These are phyloP conservation scores for Euwallacea fornicatus DNA, from an alignment of 1,140 invertebrate genomes.

Conservation along the genomic window DNA sequence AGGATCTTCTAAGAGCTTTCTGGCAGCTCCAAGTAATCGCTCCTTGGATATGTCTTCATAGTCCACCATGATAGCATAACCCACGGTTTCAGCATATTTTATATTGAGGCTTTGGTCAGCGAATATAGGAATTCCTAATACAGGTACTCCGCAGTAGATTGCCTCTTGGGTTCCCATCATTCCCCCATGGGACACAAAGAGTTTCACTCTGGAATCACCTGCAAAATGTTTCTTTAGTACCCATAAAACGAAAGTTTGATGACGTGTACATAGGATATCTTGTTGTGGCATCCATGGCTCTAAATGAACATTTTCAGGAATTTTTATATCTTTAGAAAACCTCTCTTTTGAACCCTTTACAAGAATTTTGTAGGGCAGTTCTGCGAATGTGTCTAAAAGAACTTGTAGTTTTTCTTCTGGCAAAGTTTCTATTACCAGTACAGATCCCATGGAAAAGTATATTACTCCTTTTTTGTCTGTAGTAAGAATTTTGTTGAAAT, in stretches of 20 bases:
- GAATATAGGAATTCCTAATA: slow-evolving; percentile 60
- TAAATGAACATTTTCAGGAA: slow-evolving; percentile 63
- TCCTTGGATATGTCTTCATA: slow-evolving; percentile 49
- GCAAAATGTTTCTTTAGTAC: slow-evolving; percentile 13
- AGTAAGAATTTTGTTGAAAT: slow-evolving; percentile 44
- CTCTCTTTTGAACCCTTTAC: slow-evolving; percentile 63
- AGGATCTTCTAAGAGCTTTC: slow-evolving; percentile 48
- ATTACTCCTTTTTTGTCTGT: slow-evolving; percentile 51
- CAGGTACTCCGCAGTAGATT: slow-evolving; percentile 58
- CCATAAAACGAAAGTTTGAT: no score
- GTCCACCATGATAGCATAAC: slow-evolving; percentile 46
- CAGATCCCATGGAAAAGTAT: slow-evolving; percentile 56
- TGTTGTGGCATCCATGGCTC: slow-evolving; percentile 72
- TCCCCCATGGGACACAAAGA: slow-evolving; percentile 64
- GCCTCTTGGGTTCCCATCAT: slow-evolving; percentile 59
- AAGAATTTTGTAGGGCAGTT: slow-evolving; percentile 63
- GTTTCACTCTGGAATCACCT: slow-evolving; percentile 57
- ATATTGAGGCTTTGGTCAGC: slow-evolving; percentile 59
- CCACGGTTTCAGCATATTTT: slow-evolving; percentile 42
- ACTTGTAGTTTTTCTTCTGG: slow-evolving; percentile 45
- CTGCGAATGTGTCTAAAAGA: slow-evolving; percentile 59
- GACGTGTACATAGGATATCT: slow-evolving; percentile 59
- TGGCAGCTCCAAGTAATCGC: slow-evolving; percentile 44
- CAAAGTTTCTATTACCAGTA: slow-evolving; percentile 51
- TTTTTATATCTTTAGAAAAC: slow-evolving; percentile 45